Evolutionary conservation across 2,888 invertebrate species (phyloP).

Genomic region (Agrotis segetum): DNA sequence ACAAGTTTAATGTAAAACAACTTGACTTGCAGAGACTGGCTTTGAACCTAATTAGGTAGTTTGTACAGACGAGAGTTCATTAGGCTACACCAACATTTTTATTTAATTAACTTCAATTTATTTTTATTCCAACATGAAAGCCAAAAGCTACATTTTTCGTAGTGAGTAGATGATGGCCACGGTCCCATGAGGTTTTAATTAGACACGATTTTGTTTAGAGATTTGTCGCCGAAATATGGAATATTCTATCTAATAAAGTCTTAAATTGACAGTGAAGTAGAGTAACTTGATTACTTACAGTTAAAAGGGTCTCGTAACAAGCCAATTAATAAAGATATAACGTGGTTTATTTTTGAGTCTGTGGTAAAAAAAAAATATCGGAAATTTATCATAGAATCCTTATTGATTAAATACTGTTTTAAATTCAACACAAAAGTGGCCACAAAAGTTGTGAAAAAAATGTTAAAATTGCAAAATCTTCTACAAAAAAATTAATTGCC

Average conservation of each 20-base stretch:
- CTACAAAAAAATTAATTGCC: no score
- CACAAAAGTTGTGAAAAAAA: no score
- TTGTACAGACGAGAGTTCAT: slow-evolving; percentile 41
- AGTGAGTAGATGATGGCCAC: neutral
- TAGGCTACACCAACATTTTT: slow-evolving; percentile 41
- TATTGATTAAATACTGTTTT: no score
- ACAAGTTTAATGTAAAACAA: slow-evolving; percentile 48
- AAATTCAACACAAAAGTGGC: no score
- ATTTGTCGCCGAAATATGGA: neutral
- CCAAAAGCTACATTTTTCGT: slow-evolving; percentile 5
- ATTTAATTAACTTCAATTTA: slow-evolving; percentile 28
- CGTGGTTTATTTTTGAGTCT: no score
- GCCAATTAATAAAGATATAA: slow-evolving; percentile 4
- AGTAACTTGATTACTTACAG: slow-evolving; percentile 42
- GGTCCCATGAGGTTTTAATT: slow-evolving; percentile 27
- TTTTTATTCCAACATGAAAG: slow-evolving; percentile 12
- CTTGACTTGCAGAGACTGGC: slow-evolving; percentile 20
- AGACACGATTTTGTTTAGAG: slow-evolving; percentile 22
- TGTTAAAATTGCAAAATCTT: no score
- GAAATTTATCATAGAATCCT: no score
- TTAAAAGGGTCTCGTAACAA: slow-evolving; percentile 21
- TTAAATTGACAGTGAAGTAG: slow-evolving; percentile 9
- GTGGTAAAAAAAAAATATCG: no score
- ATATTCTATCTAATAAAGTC: slow-evolving; percentile 13
- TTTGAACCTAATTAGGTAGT: slow-evolving; percentile 46